A percentile compares a stretch with the other conserved stretches of the same genome.
Conservation (phyloP, 2,113 vertebrate species). For the Ariopsis seemanni region DNA sequence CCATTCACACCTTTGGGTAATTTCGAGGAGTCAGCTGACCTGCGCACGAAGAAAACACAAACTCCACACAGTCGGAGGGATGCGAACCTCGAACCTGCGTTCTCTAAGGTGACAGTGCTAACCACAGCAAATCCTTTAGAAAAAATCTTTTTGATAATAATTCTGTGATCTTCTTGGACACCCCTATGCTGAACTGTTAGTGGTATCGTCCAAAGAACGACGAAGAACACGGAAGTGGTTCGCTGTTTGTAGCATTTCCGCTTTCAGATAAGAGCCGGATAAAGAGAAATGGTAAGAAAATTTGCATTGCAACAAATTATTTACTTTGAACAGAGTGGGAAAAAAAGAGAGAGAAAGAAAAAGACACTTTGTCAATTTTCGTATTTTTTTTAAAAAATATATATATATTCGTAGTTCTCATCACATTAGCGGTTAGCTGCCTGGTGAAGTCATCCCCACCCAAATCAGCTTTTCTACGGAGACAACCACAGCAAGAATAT, state of each 20-base stretch:
- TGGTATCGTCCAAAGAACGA: conserved; percentile 30
- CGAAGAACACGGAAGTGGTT: conserved; percentile 56
- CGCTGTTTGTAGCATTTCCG: conserved; percentile 67
- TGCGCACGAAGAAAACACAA: too few species aligned
- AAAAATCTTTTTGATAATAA: not conserved
- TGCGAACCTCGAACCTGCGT: too few species aligned
- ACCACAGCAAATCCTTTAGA: too few species aligned
- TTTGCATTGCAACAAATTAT: not conserved
- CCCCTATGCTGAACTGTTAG: not conserved
- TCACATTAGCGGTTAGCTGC: not conserved
- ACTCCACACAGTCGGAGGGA: too few species aligned
- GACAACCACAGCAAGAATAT: not conserved
- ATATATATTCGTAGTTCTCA: not conserved
- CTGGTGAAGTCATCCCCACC: conserved; percentile 20
- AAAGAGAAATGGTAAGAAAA: conserved; percentile 71
- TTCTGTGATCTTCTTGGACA: not conserved
- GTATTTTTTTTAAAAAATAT: not conserved
- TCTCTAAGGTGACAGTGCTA: too few species aligned
- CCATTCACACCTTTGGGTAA: too few species aligned
- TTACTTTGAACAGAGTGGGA: not conserved
- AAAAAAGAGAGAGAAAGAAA: not conserved
- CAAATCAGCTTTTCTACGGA: not conserved
- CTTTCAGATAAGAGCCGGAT: conserved; percentile 57
- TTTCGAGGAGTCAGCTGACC: too few species aligned
- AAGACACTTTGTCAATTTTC: not conserved